Percentiles rank a stretch among this genome's conserved stretches.
phyloP scores from a whole-genome alignment of 1,140 invertebrate genomes.

The Venustaconcha ellipsiformis region DNA sequence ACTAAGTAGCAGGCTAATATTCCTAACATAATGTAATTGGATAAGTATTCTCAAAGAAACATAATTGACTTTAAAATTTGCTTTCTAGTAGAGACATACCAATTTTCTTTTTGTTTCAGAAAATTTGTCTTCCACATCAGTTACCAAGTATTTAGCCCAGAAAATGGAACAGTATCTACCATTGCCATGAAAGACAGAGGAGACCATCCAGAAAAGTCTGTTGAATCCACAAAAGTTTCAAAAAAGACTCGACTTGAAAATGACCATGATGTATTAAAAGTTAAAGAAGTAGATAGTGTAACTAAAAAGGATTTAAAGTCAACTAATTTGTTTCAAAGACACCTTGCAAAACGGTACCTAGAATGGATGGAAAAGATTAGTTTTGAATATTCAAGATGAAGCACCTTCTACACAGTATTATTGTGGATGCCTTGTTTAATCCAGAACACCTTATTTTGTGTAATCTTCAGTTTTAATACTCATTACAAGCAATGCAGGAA shows the following conservation, averaged over 20 bases:
- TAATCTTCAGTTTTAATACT: too few species aligned
- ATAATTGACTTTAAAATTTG: too few species aligned
- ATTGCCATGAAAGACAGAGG: neutral
- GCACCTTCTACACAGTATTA: too few species aligned
- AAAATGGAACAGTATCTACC: neutral
- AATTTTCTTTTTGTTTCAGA: conserved; percentile 17
- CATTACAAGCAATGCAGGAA: too few species aligned
- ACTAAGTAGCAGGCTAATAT: too few species aligned
- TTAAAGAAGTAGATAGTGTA: conserved; percentile 24
- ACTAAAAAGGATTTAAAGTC: conserved; percentile 13
- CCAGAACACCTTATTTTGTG: too few species aligned
- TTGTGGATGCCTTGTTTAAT: too few species aligned
- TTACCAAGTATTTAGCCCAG: conserved; percentile 1
- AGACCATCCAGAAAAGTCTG: neutral
- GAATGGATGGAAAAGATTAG: conserved; percentile 24
- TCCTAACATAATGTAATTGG: too few species aligned
- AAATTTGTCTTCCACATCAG: conserved; percentile 22
- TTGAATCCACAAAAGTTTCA: neutral
- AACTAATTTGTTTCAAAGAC: conserved; percentile 5
- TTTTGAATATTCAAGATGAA: too few species aligned
- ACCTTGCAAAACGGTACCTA: conserved; percentile 14
- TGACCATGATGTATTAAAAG: conserved; percentile 10
- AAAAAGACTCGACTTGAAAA: conserved; percentile 25
- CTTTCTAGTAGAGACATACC: too few species aligned
- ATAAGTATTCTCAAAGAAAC: too few species aligned